A percentile compares a stretch with the other conserved stretches of the same genome.
phyloP scores from a whole-genome alignment of 2,113 vertebrate genomes.

The Trochalopteron elliotii region DNA sequence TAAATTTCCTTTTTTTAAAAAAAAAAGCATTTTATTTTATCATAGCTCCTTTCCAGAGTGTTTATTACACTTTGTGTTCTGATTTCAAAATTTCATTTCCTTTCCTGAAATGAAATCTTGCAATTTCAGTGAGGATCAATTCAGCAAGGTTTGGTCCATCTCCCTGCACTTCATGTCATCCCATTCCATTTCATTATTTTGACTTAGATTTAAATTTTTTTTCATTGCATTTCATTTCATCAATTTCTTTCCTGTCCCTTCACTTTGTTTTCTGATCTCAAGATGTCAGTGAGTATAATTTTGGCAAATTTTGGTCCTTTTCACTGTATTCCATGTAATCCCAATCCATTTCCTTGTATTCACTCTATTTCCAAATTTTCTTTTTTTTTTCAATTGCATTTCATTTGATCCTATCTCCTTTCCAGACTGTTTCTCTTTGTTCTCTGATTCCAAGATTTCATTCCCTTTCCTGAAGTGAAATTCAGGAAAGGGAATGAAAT shows the following conservation, averaged over 20 bases:
- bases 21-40: neutral
- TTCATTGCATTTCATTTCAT: neutral
- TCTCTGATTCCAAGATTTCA: neutral
- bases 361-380: neutral
- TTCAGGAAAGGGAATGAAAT: neutral
- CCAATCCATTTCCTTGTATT: neutral
- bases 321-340: neutral
- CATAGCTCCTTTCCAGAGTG: neutral
- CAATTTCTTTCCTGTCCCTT: neutral
- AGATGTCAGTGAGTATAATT: neutral
- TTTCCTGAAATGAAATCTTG: neutral
- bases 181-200: neutral
- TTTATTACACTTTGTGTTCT: neutral
- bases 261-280: neutral
- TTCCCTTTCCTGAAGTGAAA: neutral
- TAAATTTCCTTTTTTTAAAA: accelerated
- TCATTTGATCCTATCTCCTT: neutral
- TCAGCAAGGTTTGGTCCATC: neutral
- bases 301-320: neutral
- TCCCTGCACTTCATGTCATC: neutral
- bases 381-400: neutral
- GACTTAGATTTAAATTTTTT: neutral
- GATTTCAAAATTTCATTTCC: neutral
- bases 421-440: neutral
- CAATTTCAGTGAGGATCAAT: accelerated